Conservation (phyloP, 1,140 invertebrate genomes). For the Zaprionus taronus region DNA sequence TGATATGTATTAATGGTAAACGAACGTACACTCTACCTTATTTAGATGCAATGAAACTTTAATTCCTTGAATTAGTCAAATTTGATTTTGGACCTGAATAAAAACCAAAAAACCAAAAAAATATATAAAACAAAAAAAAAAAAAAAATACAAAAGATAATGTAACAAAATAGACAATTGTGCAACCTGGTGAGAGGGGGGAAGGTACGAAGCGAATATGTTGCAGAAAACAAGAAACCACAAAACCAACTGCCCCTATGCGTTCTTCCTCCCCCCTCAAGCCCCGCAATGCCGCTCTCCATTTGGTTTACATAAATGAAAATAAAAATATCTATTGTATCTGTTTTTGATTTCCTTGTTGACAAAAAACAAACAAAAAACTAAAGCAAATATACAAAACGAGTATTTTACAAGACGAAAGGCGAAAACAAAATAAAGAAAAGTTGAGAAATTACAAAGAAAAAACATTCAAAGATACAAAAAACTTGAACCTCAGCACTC, state of each 20-base stretch:
- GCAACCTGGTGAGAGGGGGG: constrained; percentile 26
- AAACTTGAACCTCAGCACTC: constrained; percentile 84
- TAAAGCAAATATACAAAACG: constrained; percentile 78
- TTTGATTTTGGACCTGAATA: constrained; percentile 83
- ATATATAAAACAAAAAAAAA: constrained; percentile 47
- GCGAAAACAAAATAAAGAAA: constrained; percentile 41
- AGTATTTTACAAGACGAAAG: constrained; percentile 54
- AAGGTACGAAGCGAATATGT: constrained; percentile 17
- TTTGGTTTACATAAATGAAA: constrained; percentile 56
- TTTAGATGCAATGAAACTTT: constrained; percentile 83
- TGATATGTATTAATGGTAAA: constrained; percentile 63
- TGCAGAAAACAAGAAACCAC: background rate
- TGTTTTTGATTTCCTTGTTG: constrained; percentile 78
- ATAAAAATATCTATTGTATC: constrained; percentile 69
- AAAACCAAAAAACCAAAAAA: constrained; percentile 51
- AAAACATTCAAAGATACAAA: constrained; percentile 83
- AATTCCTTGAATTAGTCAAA: constrained; percentile 84
- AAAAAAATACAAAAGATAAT: constrained; percentile 32
- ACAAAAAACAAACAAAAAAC: constrained; percentile 48
- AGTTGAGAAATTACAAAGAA: constrained; percentile 75
- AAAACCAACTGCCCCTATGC: background rate
- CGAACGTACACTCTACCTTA: constrained; percentile 78
- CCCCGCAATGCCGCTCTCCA: constrained; percentile 47
- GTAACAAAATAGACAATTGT: constrained; percentile 74
- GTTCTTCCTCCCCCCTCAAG: background rate